Percentiles rank a stretch among this genome's conserved stretches.
Evolutionary conservation across 1,140 invertebrate species (phyloP).

Genomic region (Nasonia longicornis): DNA sequence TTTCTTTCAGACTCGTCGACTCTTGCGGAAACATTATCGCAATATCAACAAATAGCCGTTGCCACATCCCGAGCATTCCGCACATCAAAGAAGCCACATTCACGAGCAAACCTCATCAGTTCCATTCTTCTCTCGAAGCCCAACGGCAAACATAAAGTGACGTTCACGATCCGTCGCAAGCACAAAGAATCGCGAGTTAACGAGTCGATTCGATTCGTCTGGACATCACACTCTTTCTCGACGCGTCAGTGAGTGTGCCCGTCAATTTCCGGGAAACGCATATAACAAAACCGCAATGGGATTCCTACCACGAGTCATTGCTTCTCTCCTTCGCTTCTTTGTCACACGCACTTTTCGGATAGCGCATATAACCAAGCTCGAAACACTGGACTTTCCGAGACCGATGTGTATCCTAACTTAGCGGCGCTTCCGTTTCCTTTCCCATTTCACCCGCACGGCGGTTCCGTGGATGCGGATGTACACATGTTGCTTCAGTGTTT

Average conservation of each 20-base stretch:
- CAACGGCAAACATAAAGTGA: no score
- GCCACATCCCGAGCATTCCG: no score
- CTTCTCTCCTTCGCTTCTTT: background rate
- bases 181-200: background rate
- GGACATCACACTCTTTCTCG: background rate
- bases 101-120: no score
- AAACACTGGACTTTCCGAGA: background rate
- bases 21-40: no score
- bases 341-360: background rate
- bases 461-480: background rate
- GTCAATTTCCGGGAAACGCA: conserved; percentile 9
- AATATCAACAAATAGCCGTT: no score
- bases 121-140: no score
- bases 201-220: background rate
- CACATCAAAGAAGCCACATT: no score
- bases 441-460: background rate
- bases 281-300: conserved; percentile 14
- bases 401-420: background rate
- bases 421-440: background rate
- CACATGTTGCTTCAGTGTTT: no score
- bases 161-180: no score
- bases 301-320: background rate
- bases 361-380: background rate
- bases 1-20: no score
- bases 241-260: background rate